phyloP scores from a whole-genome alignment of 2,888 invertebrate genomes.

The Lomographa bimaculata region DNA sequence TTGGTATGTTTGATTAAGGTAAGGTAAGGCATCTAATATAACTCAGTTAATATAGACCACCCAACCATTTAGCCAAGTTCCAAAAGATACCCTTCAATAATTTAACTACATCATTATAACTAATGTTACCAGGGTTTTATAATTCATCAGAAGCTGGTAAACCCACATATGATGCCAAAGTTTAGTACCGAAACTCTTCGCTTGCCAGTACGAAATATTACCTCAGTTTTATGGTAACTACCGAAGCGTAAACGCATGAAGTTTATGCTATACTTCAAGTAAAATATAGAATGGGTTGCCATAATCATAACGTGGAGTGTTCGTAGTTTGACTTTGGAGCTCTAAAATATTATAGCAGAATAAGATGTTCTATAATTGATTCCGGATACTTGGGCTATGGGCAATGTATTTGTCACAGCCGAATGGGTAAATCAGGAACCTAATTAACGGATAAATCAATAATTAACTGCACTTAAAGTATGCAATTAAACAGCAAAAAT shows the following conservation, averaged over 20 bases:
- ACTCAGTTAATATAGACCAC: too few species aligned
- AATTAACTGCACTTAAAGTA: too few species aligned
- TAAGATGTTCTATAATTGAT: too few species aligned
- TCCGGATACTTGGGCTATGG: too few species aligned
- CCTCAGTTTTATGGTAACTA: constrained; percentile 28
- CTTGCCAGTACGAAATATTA: constrained; percentile 22
- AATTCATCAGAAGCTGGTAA: constrained; percentile 33
- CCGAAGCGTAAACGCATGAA: constrained; percentile 22
- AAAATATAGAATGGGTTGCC: constrained; percentile 12
- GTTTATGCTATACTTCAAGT: constrained; percentile 15
- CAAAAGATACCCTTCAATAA: constrained; percentile 10
- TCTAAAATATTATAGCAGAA: not conserved
- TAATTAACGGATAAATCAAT: too few species aligned
- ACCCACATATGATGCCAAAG: constrained; percentile 24
- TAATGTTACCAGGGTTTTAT: constrained; percentile 24
- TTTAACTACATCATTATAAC: constrained; percentile 18
- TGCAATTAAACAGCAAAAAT: too few species aligned
- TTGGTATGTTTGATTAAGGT: too few species aligned
- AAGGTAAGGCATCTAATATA: too few species aligned
- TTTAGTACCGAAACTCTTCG: constrained; percentile 26
- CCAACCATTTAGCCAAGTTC: too few species aligned
- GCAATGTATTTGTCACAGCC: too few species aligned
- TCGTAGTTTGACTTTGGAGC: constrained; percentile 10
- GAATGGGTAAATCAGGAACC: too few species aligned
- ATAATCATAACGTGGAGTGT: constrained; percentile 11